Conservation (phyloP, 2,888 invertebrate species). For the Diabrotica balteata region DNA sequence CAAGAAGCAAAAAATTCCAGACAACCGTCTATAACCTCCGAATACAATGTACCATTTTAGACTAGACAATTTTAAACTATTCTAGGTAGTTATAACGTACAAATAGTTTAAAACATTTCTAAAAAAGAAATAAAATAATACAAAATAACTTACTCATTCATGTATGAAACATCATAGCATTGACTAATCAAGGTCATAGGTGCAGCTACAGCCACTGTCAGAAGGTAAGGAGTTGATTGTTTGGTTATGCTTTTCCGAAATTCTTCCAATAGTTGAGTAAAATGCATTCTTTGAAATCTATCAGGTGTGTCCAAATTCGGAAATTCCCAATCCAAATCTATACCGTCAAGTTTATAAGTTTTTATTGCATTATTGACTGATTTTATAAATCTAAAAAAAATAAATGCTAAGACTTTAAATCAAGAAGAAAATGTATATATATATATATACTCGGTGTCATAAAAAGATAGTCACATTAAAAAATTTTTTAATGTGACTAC, state of each 20-base stretch:
- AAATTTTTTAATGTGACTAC: no score
- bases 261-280: conserved; percentile 77
- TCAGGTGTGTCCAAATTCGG: conserved; percentile 65
- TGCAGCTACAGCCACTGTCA: conserved; percentile 83
- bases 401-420: no score
- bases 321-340: conserved; percentile 89
- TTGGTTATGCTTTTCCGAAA: conserved; percentile 72
- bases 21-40: no score
- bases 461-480: no score
- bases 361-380: conserved; percentile 63
- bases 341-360: conserved; percentile 69
- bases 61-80: no score
- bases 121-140: conserved; percentile 23
- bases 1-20: no score
- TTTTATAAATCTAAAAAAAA: conserved; percentile 61
- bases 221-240: conserved; percentile 65
- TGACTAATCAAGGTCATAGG: conserved; percentile 76
- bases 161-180: conserved; percentile 79
- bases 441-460: no score
- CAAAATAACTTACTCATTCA: conserved; percentile 68
- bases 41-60: no score
- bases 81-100: no score
- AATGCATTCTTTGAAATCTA: conserved; percentile 72
- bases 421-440: no score
- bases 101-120: no score